phyloP scores from a whole-genome alignment of 2,113 vertebrate genomes.

The Orthochromis indermauri region DNA sequence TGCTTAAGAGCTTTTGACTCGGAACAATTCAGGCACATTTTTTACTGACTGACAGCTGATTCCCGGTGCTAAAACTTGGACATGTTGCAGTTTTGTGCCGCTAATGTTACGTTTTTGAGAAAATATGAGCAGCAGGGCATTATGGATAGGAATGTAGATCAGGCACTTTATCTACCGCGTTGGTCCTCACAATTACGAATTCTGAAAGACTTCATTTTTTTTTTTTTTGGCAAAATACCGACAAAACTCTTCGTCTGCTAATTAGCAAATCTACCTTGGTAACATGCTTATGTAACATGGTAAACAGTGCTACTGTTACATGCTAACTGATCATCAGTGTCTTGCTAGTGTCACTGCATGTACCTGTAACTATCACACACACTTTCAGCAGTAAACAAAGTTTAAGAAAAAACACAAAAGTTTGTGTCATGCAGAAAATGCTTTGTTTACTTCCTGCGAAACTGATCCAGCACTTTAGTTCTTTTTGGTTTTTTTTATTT shows the following conservation, averaged over 20 bases:
- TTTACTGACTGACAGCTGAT: neutral
- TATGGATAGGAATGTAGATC: neutral
- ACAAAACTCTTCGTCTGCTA: neutral
- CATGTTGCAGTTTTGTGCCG: neutral
- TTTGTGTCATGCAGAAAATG: neutral
- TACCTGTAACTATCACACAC: neutral
- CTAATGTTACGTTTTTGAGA: neutral
- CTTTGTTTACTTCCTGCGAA: neutral
- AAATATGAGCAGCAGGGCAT: neutral
- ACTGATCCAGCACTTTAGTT: constrained; percentile 45
- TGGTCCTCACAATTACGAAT: neutral
- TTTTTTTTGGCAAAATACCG: neutral
- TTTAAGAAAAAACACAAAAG: neutral
- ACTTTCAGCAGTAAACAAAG: neutral
- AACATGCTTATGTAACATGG: neutral
- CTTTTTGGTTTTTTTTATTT: neutral
- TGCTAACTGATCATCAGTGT: neutral
- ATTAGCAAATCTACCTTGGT: neutral
- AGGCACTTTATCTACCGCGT: neutral
- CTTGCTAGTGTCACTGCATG: neutral
- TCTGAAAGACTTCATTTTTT: neutral
- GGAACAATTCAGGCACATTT: neutral
- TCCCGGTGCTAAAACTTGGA: neutral
- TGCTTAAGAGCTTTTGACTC: neutral
- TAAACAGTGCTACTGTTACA: neutral